These are phyloP conservation scores for Gopherus flavomarginatus DNA, from an alignment of 2,113 vertebrate genomes.

Conservation along the genomic window DNA sequence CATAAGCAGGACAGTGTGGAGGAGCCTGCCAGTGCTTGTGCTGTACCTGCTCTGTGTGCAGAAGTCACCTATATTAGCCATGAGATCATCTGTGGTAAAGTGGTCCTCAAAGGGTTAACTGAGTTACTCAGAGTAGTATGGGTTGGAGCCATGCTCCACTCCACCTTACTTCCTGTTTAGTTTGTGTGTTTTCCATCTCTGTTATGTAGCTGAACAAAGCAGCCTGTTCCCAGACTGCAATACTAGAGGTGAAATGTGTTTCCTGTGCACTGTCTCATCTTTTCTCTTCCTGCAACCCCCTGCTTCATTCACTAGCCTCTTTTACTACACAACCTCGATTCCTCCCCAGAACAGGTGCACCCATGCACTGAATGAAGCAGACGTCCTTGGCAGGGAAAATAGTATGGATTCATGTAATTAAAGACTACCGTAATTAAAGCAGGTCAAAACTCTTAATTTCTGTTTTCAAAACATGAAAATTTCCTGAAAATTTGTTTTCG, in stretches of 20 bases:
- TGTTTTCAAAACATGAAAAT: not conserved
- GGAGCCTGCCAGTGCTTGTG: not conserved
- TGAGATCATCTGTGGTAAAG: not conserved
- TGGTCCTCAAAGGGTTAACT: no score
- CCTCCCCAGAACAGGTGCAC: not conserved
- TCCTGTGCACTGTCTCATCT: no score
- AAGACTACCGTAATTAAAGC: not conserved
- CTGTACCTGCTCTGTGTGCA: not conserved
- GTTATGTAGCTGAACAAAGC: no score
- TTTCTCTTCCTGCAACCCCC: not conserved
- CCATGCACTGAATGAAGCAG: not conserved
- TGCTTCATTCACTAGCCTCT: not conserved
- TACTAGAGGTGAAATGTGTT: no score
- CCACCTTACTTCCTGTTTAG: no score
- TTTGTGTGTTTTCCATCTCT: no score
- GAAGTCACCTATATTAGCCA: not conserved
- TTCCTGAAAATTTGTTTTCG: not conserved
- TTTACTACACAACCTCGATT: not conserved
- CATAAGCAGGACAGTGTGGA: not conserved
- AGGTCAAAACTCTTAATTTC: not conserved
- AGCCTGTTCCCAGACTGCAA: no score
- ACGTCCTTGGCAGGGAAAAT: not conserved
- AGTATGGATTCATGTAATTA: not conserved
- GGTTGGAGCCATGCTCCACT: no score
- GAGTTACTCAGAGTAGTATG: no score